Percentiles rank a stretch among this genome's conserved stretches.
Evolutionary conservation across 2,888 invertebrate genomes (phyloP).

Genomic region (Melieria crassipennis): DNA sequence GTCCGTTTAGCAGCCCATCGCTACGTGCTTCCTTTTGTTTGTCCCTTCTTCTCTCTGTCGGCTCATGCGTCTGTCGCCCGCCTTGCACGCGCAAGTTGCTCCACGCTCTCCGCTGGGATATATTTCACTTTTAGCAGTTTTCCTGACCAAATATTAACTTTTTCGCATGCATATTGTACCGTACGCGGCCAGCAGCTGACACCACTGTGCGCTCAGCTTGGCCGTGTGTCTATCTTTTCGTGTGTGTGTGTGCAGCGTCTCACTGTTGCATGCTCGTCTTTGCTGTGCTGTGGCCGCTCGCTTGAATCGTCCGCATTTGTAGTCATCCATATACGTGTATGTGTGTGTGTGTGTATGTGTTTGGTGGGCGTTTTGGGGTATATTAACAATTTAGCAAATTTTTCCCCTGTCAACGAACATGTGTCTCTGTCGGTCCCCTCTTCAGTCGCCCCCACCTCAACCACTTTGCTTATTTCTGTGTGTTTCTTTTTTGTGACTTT

Average conservation of each 20-base stretch:
- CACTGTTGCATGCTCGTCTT: too few species aligned
- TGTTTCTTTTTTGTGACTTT: too few species aligned
- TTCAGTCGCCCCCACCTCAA: too few species aligned
- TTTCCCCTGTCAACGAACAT: neutral
- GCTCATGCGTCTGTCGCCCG: too few species aligned
- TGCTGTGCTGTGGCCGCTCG: too few species aligned
- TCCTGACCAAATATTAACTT: constrained; percentile 31
- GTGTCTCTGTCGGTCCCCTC: too few species aligned
- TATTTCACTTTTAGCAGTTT: neutral
- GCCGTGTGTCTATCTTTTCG: constrained; percentile 13
- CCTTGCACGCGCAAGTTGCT: constrained; percentile 10
- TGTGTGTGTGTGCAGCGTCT: constrained; percentile 27
- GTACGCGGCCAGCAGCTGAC: constrained; percentile 13
- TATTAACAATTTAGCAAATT: constrained; percentile 11
- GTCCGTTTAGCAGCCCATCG: too few species aligned
- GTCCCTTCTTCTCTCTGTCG: too few species aligned
- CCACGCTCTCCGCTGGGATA: constrained; percentile 12
- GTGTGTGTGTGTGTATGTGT: constrained; percentile 18
- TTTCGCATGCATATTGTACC: neutral
- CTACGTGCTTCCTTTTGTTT: too few species aligned
- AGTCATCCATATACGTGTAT: neutral
- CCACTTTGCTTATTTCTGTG: too few species aligned
- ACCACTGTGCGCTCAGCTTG: constrained; percentile 9
- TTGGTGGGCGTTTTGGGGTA: neutral
- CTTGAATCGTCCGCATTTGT: neutral